phyloP scores from a whole-genome alignment of 2,888 invertebrate genomes.

The Dinocampus coccinellae region DNA sequence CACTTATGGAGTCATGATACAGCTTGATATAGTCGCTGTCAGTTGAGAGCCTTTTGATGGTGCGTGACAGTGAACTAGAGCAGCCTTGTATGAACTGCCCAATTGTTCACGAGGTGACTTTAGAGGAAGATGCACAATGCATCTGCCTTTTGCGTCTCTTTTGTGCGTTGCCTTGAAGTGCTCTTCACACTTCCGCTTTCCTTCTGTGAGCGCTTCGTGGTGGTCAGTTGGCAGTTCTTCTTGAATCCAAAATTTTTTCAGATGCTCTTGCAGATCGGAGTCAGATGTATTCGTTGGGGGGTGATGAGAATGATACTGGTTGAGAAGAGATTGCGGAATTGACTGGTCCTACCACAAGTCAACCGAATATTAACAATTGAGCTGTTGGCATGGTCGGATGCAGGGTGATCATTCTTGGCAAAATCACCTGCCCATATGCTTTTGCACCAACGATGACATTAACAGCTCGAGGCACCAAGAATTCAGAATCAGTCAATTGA shows the following conservation, averaged over 20 bases:
- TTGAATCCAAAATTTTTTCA: not conserved
- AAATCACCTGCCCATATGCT: not conserved
- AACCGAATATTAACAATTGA: not conserved
- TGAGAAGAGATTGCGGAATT: not conserved
- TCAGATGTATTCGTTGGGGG: not conserved
- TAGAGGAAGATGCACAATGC: not conserved
- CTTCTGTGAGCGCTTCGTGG: not conserved
- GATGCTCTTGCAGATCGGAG: not conserved
- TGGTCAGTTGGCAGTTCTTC: not conserved
- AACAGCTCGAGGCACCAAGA: not conserved
- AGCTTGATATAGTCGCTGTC: no score
- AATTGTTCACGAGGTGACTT: not conserved
- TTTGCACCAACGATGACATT: constrained; percentile 6
- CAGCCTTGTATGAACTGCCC: not conserved
- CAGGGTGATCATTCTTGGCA: not conserved
- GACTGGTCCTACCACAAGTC: not conserved
- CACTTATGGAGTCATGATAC: no score
- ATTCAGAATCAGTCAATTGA: constrained; percentile 1
- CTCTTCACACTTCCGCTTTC: not conserved
- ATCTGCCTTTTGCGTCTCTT: not conserved
- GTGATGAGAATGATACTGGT: not conserved
- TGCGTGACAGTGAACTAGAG: no score
- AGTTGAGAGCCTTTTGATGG: no score
- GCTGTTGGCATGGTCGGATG: not conserved
- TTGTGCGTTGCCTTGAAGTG: not conserved